Conservation (phyloP, 2,113 vertebrate species). For the Gymnorhina tibicen region DNA sequence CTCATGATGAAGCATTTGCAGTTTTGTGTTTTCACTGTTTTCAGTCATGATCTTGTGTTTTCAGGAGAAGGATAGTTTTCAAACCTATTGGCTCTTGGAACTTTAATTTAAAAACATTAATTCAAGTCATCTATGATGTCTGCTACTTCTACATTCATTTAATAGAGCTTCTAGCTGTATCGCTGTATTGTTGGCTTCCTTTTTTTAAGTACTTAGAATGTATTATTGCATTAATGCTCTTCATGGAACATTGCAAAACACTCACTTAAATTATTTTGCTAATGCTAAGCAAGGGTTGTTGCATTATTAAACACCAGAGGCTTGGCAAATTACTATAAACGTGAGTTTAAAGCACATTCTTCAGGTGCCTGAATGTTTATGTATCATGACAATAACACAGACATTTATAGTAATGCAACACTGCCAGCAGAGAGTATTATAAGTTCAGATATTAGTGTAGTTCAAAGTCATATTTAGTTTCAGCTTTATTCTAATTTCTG, state of each 20-base stretch:
- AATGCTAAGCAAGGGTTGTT: conserved; percentile 52
- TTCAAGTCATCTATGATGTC: not conserved
- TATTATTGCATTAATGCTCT: conserved; percentile 64
- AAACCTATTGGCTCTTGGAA: not conserved
- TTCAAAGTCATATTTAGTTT: not conserved
- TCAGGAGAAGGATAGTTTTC: not conserved
- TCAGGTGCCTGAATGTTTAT: conserved; percentile 27
- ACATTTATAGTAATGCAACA: not conserved
- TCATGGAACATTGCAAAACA: conserved; percentile 62
- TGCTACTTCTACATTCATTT: conserved; percentile 18
- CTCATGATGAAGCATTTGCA: not conserved
- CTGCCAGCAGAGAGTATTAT: not conserved
- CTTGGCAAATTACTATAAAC: conserved; percentile 34
- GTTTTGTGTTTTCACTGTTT: not conserved
- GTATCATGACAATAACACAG: not conserved
- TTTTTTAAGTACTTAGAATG: conserved; percentile 43
- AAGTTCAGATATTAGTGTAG: not conserved
- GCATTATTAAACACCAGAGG: conserved; percentile 62
- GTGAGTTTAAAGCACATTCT: conserved; percentile 16
- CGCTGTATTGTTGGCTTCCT: not conserved
- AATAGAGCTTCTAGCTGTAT: conserved; percentile 39
- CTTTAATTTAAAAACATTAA: conserved; percentile 40
- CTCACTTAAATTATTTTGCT: conserved; percentile 59
- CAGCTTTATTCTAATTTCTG: not conserved
- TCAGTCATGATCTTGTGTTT: not conserved